These are phyloP conservation scores for Tetragonisca angustula DNA, from an alignment of 2,888 invertebrate species.

Conservation along the genomic window DNA sequence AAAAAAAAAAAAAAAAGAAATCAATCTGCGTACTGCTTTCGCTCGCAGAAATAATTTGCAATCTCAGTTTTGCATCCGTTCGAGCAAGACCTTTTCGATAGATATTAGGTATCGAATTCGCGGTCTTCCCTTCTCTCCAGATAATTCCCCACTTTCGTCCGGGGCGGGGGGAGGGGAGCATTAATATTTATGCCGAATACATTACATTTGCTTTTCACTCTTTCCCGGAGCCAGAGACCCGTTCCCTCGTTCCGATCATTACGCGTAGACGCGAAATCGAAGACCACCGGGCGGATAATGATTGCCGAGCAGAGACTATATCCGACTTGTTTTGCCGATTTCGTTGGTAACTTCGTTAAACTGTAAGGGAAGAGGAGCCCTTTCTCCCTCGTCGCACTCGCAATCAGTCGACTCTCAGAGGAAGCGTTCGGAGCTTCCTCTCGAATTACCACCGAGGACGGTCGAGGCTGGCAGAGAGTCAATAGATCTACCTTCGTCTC, in stretches of 20 bases:
- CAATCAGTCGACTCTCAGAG: constrained; percentile 66
- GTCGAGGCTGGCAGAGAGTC: constrained; percentile 45
- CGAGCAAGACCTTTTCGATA: neutral
- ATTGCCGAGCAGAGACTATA: constrained; percentile 29
- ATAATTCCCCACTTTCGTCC: neutral
- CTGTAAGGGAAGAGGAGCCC: constrained; percentile 47
- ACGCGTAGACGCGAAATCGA: constrained; percentile 11
- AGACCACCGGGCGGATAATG: constrained; percentile 18
- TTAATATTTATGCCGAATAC: constrained; percentile 13
- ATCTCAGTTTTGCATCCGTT: neutral
- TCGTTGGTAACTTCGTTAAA: constrained; percentile 63
- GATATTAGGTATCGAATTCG: neutral
- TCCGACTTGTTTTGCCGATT: constrained; percentile 60
- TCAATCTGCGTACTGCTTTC: neutral
- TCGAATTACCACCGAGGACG: constrained; percentile 62
- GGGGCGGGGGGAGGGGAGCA: too few relatives aligned
- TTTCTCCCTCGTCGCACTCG: constrained; percentile 60
- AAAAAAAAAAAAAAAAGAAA: too few relatives aligned
- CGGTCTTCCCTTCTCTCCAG: neutral
- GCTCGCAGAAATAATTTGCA: neutral
- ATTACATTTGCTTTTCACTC: neutral
- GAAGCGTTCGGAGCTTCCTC: constrained; percentile 60
- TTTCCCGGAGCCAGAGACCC: neutral
- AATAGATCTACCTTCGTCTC: constrained; percentile 27
- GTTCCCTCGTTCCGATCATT: constrained; percentile 9